Evolutionary conservation across 1,140 invertebrate genomes (phyloP).

Genomic region (Heliconius himera): DNA sequence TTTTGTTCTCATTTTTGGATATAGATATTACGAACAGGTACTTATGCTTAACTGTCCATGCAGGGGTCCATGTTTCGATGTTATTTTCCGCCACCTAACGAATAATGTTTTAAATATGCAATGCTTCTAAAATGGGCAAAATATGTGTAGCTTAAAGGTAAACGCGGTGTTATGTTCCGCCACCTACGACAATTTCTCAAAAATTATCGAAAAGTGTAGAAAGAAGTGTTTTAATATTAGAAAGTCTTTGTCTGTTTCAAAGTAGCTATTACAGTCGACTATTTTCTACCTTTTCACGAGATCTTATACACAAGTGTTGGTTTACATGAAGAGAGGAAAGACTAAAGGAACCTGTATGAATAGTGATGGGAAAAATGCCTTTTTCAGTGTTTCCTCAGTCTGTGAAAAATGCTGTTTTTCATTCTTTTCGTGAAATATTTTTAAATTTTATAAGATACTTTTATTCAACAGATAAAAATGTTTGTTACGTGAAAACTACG

Average conservation of each 20-base stretch:
- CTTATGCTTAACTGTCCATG: neutral
- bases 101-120: no score
- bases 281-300: neutral
- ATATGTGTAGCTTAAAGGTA: no score
- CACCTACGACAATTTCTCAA: no score
- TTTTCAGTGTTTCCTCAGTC: neutral
- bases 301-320: conserved; percentile 6
- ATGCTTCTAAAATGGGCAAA: no score
- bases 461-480: neutral
- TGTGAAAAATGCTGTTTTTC: neutral
- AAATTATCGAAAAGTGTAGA: no score
- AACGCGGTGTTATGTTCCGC: no score
- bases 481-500: neutral
- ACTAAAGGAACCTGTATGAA: neutral
- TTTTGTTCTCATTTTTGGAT: neutral
- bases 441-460: neutral
- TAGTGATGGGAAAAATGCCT: conserved; percentile 4
- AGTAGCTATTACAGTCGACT: neutral
- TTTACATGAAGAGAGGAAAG: neutral
- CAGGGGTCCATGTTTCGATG: neutral
- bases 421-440: neutral
- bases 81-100: neutral
- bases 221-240: no score
- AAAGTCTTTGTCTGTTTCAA: neutral
- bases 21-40: neutral